phyloP scores from a whole-genome alignment of 2,888 invertebrate species.

The Chrysolina oricalcia region DNA sequence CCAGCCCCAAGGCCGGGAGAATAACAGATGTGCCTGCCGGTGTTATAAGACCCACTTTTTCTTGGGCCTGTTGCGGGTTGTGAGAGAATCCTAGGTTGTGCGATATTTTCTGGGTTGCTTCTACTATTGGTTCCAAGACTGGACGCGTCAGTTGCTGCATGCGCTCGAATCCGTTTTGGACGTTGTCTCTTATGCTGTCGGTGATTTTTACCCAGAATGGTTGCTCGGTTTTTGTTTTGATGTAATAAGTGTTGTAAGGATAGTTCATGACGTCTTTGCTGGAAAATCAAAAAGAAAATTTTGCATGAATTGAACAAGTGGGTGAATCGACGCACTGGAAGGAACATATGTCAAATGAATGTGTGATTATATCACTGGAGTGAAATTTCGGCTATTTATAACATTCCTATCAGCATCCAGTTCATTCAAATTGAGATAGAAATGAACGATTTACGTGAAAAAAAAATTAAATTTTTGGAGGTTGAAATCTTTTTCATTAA shows the following conservation, averaged over 20 bases:
- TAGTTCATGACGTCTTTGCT: conserved; percentile 74
- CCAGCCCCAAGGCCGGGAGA: conserved; percentile 83
- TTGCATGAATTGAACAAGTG: background rate
- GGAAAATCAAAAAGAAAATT: conserved; percentile 64
- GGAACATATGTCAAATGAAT: no score
- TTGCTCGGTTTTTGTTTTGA: conserved; percentile 76
- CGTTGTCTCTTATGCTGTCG: conserved; percentile 82
- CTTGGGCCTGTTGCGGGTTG: conserved; percentile 71
- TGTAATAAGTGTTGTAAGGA: conserved; percentile 76
- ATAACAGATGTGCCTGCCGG: conserved; percentile 78
- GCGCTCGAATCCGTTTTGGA: conserved; percentile 81
- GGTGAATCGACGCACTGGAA: background rate
- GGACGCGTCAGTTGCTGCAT: conserved; percentile 80
- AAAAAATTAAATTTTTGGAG: no score
- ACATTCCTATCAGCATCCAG: no score
- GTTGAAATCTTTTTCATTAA: no score
- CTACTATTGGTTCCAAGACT: conserved; percentile 83
- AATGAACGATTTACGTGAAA: no score
- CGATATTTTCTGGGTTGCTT: conserved; percentile 86
- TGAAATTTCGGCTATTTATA: no score
- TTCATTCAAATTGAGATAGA: no score
- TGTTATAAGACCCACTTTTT: conserved; percentile 78
- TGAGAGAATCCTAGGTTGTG: conserved; percentile 81
- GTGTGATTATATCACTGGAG: no score
- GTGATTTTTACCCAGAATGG: conserved; percentile 84